phyloP scores from a whole-genome alignment of 2,888 invertebrate genomes.

The Brachypterus glaber region DNA sequence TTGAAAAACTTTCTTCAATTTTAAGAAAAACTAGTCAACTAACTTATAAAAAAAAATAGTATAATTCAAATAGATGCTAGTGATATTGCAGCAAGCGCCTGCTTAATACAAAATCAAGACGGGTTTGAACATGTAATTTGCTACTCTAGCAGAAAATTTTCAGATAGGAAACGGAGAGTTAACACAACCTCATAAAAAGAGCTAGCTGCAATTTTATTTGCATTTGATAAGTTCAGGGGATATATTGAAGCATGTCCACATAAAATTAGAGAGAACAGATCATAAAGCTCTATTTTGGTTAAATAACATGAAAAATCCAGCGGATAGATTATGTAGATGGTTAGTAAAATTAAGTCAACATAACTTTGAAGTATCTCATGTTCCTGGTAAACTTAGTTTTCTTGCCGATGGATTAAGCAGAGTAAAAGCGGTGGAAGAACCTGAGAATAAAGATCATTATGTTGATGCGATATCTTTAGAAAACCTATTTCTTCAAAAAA shows the following conservation, averaged over 20 bases:
- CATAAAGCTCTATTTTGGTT: conserved; percentile 14
- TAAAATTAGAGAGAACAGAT: conserved; percentile 23
- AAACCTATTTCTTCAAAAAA: too few species aligned
- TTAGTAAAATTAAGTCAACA: conserved; percentile 11
- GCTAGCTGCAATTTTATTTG: conserved; percentile 19
- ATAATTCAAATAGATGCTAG: conserved; percentile 25
- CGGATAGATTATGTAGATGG: conserved; percentile 10
- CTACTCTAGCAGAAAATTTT: conserved; percentile 14
- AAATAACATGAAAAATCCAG: conserved; percentile 15
- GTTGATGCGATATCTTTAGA: too few species aligned
- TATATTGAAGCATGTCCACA: too few species aligned
- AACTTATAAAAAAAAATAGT: too few species aligned
- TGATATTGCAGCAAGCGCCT: conserved; percentile 23
- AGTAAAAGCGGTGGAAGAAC: too few species aligned
- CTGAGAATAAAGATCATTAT: too few species aligned
- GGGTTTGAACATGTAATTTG: conserved; percentile 14
- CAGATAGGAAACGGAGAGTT: conserved; percentile 12
- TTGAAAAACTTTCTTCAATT: too few species aligned
- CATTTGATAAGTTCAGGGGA: not conserved
- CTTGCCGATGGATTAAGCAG: too few species aligned
- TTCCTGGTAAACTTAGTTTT: too few species aligned
- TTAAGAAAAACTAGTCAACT: too few species aligned
- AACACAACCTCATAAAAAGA: conserved; percentile 23
- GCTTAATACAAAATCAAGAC: conserved; percentile 18
- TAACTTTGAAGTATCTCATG: too few species aligned